Percentiles rank a stretch among this genome's conserved stretches.
Evolutionary conservation across 2,888 invertebrate species (phyloP).

Genomic region (Zhuqinia jingwanae): DNA sequence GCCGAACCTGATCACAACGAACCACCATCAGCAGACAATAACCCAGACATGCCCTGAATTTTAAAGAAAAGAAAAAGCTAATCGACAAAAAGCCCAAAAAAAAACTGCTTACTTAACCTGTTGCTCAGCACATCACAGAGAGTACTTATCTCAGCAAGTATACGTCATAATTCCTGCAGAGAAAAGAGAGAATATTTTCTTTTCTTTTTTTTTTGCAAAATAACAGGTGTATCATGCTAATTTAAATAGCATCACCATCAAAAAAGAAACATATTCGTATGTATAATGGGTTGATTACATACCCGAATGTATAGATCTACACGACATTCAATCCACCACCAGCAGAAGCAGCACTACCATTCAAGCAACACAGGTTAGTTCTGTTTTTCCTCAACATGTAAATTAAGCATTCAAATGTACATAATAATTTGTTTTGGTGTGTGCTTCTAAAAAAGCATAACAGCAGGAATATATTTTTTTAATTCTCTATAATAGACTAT

Average conservation of each 20-base stretch:
- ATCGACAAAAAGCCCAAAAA: conserved; percentile 1
- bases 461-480: conserved; percentile 13
- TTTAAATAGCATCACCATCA: conserved; percentile 2
- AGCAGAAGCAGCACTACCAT: too few species aligned
- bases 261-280: neutral
- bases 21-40: neutral
- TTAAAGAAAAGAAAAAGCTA: neutral
- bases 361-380: conserved; percentile 5
- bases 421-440: conserved; percentile 71
- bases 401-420: conserved; percentile 71
- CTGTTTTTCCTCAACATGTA: conserved; percentile 37
- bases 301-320: neutral
- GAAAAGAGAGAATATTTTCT: conserved; percentile 13
- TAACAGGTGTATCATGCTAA: conserved; percentile 58
- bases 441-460: conserved; percentile 57
- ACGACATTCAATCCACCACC: neutral
- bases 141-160: conserved; percentile 59
- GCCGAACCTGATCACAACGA: neutral
- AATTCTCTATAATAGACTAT: neutral
- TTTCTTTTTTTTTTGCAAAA: conserved; percentile 31
- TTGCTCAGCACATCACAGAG: conserved; percentile 54
- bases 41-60: conserved; percentile 62
- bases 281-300: neutral
- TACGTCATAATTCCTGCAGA: conserved; percentile 52
- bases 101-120: conserved; percentile 55